Percentiles rank a stretch among this genome's conserved stretches.
Evolutionary conservation across 2,888 invertebrate genomes (phyloP).

Genomic region (Cynaeus angustus): DNA sequence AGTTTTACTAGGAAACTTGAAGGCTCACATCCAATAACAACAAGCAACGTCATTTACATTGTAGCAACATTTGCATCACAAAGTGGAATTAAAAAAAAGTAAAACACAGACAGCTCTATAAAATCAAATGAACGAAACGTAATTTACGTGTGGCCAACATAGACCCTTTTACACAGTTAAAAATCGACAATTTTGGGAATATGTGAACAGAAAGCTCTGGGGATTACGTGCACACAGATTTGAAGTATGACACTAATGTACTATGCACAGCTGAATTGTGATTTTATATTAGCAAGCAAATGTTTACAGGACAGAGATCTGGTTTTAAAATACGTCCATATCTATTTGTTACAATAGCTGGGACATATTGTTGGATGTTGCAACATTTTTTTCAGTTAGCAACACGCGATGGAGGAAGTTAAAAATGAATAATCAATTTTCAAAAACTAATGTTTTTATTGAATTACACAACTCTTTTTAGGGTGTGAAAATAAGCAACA

Average conservation of each 20-base stretch:
- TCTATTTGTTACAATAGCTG: no score
- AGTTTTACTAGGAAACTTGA: constrained; percentile 45
- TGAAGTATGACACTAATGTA: constrained; percentile 1
- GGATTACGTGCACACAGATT: not conserved
- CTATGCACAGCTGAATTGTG: not conserved
- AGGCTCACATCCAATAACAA: constrained; percentile 50
- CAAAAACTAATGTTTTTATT: no score
- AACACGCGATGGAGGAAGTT: no score
- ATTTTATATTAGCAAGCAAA: not conserved
- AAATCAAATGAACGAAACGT: constrained; percentile 27
- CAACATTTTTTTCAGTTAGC: no score
- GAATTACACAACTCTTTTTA: no score
- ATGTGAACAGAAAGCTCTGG: not conserved
- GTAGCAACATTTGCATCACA: constrained; percentile 49
- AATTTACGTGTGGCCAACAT: constrained; percentile 13
- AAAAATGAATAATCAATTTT: no score
- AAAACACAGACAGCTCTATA: constrained; percentile 22
- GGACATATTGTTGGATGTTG: no score
- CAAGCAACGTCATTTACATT: constrained; percentile 52
- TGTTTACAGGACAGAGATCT: not conserved
- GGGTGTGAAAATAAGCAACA: no score
- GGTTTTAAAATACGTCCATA: not conserved
- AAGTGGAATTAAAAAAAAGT: constrained; percentile 45
- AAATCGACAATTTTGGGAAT: not conserved
- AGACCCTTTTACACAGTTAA: not conserved